phyloP scores from a whole-genome alignment of 1,140 invertebrate species.

The Drosophila virilis region DNA sequence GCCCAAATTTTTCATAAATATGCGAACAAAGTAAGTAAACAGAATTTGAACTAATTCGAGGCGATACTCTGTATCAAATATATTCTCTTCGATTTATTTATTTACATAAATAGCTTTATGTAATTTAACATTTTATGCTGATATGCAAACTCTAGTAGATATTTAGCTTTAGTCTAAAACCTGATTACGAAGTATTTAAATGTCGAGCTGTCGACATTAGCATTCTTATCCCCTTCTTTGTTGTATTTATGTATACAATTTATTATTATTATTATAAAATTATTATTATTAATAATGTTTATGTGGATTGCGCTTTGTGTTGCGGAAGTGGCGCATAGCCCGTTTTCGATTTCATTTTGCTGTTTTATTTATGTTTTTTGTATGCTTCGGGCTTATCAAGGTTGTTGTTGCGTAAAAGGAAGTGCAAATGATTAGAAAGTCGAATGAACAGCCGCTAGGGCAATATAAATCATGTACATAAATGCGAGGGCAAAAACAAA shows the following conservation, averaged over 20 bases:
- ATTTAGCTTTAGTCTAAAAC: too few relatives aligned
- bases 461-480: constrained; percentile 25
- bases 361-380: constrained; percentile 13
- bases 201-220: constrained; percentile 10
- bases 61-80: too few relatives aligned
- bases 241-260: background rate
- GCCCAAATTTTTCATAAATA: constrained; percentile 77
- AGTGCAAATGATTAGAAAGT: constrained; percentile 81
- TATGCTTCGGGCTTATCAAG: constrained; percentile 59
- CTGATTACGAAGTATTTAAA: background rate
- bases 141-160: too few relatives aligned
- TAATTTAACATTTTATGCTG: too few relatives aligned
- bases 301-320: constrained; percentile 28
- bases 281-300: constrained; percentile 29
- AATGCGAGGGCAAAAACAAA: constrained; percentile 28
- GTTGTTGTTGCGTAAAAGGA: constrained; percentile 81
- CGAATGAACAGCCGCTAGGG: constrained; percentile 31
- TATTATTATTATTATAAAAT: constrained; percentile 23
- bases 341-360: constrained; percentile 63
- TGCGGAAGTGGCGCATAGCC: constrained; percentile 68
- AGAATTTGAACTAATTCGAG: background rate
- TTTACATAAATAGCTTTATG: too few relatives aligned
- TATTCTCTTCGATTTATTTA: background rate
- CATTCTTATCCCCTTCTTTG: background rate
- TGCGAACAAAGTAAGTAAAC: constrained; percentile 25